Evolutionary conservation across 1,140 invertebrate genomes (phyloP).

Genomic region (Druon quercuslanigerum): DNA sequence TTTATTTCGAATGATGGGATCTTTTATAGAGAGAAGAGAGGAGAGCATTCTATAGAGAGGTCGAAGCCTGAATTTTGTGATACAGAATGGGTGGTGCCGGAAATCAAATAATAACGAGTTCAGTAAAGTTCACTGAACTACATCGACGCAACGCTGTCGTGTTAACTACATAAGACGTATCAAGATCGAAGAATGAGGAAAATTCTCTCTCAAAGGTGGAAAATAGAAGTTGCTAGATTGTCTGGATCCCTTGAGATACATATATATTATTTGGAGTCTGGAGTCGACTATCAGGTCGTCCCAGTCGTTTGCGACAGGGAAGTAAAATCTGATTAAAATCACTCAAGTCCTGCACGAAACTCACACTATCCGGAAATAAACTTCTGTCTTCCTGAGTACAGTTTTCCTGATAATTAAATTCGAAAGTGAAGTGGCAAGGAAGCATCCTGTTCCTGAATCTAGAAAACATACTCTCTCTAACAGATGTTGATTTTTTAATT

Average conservation of each 20-base stretch:
- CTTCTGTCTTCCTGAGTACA: not conserved
- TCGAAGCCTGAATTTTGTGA: not conserved
- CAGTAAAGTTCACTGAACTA: too few relatives aligned
- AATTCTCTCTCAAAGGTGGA: not conserved
- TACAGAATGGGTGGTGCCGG: not conserved
- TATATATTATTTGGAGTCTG: not conserved
- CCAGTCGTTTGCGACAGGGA: not conserved
- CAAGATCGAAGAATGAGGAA: not conserved
- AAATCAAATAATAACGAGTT: not conserved
- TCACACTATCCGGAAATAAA: slow-evolving; percentile 18
- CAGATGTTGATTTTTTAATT: too few relatives aligned
- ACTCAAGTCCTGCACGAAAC: not conserved
- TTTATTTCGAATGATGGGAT: too few relatives aligned
- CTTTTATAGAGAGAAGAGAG: too few relatives aligned
- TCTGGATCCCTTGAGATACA: not conserved
- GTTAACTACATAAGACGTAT: slow-evolving; percentile 1
- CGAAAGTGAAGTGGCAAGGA: not conserved
- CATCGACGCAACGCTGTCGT: not conserved
- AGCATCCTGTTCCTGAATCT: not conserved
- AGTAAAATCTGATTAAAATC: slow-evolving; percentile 2
- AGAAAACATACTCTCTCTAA: too few relatives aligned
- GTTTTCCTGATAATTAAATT: slow-evolving; percentile 16
- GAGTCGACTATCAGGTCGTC: not conserved
- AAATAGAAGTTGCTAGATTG: not conserved
- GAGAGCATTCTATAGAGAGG: not conserved